Evolutionary conservation across 2,888 invertebrate genomes (phyloP), one percentile per base, ranked within the genome.

Genomic region (Lamproptera curius): DNA sequence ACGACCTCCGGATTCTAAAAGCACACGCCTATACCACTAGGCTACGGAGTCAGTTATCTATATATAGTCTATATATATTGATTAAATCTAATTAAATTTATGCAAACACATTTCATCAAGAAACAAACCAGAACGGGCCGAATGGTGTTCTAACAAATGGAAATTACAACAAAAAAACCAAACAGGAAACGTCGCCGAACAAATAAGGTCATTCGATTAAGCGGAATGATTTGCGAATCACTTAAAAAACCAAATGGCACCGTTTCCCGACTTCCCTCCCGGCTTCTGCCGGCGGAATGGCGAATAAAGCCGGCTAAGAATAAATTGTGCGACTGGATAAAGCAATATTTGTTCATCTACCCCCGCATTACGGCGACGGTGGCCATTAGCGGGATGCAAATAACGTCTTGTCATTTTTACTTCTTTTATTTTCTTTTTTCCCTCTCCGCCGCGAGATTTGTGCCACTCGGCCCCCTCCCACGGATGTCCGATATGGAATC

Each of bases 261-360:
- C 73, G 68, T 77, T 79, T 75, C 65, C 69, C 73, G 68, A 66
- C 67, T 80, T 77, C 49, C 49, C 49, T 41, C 40, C 75, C 78
- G 77, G 73, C 76, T 79, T 73, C 63, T 75, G 78, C 70, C 75
- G 70, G 73, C 65, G 70, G 75, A 76, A 76, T 77, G 73, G 81
- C 75, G 78, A 79, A 86, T 78, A 80, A 84, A 67, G 74, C 75
- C 70, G 77, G 75, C 78, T 82, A 76, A 75, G 82, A 85, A 87
- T 86, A 87, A 86, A 87, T 87, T 86, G 82, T 79, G 70, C 67
- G 77, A 76, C 78, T 84, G 87, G 84, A 85, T 86, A 83, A 85
- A 85, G 85, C 80, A 83, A 86, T 86, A 86, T 86, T 87, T 86
- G 85, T 85, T 84, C 84, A 78, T 78, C 82, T 84, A 80, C 85